phyloP scores from a whole-genome alignment of 2,797 vertebrate genomes.

The Myotis myotis region DNA sequence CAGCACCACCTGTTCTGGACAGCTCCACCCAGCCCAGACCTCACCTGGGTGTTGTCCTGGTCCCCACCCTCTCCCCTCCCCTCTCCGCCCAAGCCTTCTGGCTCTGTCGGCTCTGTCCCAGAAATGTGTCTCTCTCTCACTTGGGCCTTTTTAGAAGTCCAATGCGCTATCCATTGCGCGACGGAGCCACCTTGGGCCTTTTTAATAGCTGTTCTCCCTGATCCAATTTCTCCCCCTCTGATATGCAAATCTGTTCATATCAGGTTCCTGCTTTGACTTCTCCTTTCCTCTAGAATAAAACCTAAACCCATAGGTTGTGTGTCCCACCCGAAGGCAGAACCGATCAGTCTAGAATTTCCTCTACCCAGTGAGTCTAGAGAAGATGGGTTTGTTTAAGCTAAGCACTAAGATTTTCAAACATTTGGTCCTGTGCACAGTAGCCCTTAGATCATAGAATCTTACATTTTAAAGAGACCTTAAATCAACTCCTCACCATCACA shows the following conservation, averaged over 20 bases:
- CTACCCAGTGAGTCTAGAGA: not conserved
- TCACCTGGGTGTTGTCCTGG: constrained; percentile 1
- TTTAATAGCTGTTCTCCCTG: not conserved
- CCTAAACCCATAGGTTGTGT: not conserved
- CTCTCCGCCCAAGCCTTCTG: not conserved
- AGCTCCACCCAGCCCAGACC: constrained; percentile 58
- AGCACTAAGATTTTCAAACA: not conserved
- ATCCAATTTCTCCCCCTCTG: not conserved
- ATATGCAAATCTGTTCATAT: not conserved
- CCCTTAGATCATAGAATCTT: not conserved
- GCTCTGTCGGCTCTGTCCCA: not conserved
- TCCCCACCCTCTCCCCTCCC: constrained; percentile 31
- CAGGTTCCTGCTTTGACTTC: not conserved
- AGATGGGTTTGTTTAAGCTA: not conserved
- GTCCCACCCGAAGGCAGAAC: not conserved
- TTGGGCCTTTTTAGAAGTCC: not conserved
- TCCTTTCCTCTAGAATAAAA: constrained; percentile 19
- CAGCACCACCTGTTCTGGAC: constrained; percentile 65
- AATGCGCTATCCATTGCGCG: too few species aligned
- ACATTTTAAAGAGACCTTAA: not conserved
- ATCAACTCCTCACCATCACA: not conserved
- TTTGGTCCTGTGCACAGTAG: not conserved
- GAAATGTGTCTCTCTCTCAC: not conserved
- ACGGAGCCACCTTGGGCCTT: too few species aligned
- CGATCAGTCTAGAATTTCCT: not conserved